These are phyloP conservation scores for Schizotus pectinicornis DNA, from an alignment of 2,888 invertebrate species.

Conservation along the genomic window DNA sequence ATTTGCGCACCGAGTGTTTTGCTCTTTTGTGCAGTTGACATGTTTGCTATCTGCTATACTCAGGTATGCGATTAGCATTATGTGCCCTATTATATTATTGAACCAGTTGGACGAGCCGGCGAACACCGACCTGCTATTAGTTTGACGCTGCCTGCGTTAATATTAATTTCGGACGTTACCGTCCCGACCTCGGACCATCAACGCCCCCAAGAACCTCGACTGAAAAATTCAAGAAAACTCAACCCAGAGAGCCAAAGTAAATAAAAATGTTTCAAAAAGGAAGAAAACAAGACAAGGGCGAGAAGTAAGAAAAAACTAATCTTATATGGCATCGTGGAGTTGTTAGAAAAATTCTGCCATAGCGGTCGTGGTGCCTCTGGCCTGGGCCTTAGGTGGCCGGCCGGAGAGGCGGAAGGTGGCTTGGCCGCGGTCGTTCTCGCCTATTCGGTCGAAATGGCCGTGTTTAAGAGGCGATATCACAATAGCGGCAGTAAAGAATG, in stretches of 20 bases:
- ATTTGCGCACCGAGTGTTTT: slow-evolving; percentile 32
- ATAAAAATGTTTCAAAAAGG: too few relatives aligned
- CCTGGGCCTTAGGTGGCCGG: too few relatives aligned
- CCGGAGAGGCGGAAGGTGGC: too few relatives aligned
- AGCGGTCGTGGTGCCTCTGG: too few relatives aligned
- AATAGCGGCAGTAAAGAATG: slow-evolving; percentile 23
- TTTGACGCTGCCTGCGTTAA: slow-evolving; percentile 38
- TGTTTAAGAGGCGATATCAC: slow-evolving; percentile 10
- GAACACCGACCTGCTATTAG: slow-evolving; percentile 25
- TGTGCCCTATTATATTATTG: slow-evolving; percentile 40
- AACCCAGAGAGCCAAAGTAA: too few relatives aligned
- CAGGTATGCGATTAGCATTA: slow-evolving; percentile 40
- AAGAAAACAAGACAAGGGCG: too few relatives aligned
- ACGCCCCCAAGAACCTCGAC: neutral
- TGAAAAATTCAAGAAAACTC: too few relatives aligned
- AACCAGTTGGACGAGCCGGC: slow-evolving; percentile 26
- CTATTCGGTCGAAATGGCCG: too few relatives aligned
- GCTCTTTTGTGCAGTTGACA: slow-evolving; percentile 38
- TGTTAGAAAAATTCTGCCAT: too few relatives aligned
- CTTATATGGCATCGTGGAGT: too few relatives aligned
- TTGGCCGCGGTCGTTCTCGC: too few relatives aligned
- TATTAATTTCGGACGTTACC: slow-evolving; percentile 43
- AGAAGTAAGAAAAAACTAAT: too few relatives aligned
- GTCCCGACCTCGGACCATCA: slow-evolving; percentile 5
- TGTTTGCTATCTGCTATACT: slow-evolving; percentile 39